phyloP scores from a whole-genome alignment of 2,888 invertebrate genomes.

The Dilophus febrilis region DNA sequence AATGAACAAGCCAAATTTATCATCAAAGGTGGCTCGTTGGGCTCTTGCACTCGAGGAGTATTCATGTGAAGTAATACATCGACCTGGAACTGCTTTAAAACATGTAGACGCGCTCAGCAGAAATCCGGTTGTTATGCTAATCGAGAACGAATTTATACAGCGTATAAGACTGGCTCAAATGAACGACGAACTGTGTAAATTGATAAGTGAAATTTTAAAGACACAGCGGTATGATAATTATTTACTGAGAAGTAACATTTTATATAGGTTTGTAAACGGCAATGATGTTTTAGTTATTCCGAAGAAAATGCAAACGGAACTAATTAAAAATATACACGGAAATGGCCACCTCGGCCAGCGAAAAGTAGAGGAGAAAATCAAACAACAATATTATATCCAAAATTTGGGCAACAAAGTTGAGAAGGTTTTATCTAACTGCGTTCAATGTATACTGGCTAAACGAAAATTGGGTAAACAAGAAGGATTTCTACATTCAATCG shows the following conservation, averaged over 20 bases:
- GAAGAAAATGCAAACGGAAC: slow-evolving; percentile 5
- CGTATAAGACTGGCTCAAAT: slow-evolving; percentile 7
- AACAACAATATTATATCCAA: slow-evolving; percentile 5
- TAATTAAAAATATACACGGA: slow-evolving; percentile 17
- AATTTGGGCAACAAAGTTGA: slow-evolving; percentile 4
- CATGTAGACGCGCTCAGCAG: slow-evolving; percentile 12
- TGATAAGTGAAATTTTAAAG: slow-evolving; percentile 9
- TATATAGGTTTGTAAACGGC: slow-evolving; percentile 10
- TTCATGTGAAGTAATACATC: slow-evolving; percentile 9
- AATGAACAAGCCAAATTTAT: slow-evolving; percentile 19
- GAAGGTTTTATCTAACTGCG: too few relatives aligned
- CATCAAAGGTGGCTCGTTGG: slow-evolving; percentile 14
- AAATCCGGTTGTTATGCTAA: slow-evolving; percentile 6
- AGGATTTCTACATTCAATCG: slow-evolving; percentile 17
- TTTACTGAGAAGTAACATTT: slow-evolving; percentile 8
- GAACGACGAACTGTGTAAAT: slow-evolving; percentile 10
- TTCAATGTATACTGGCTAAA: neutral
- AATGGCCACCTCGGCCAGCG: slow-evolving; percentile 19
- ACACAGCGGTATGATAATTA: slow-evolving; percentile 8
- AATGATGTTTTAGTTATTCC: slow-evolving; percentile 6
- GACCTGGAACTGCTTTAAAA: slow-evolving; percentile 9
- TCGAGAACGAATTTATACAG: neutral
- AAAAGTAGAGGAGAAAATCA: slow-evolving; percentile 7
- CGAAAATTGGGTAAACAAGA: slow-evolving; percentile 14
- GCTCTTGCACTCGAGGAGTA: slow-evolving; percentile 13